These are phyloP conservation scores for Nansenia antarctica DNA, from an alignment of 2,113 vertebrate species.

Conservation along the genomic window DNA sequence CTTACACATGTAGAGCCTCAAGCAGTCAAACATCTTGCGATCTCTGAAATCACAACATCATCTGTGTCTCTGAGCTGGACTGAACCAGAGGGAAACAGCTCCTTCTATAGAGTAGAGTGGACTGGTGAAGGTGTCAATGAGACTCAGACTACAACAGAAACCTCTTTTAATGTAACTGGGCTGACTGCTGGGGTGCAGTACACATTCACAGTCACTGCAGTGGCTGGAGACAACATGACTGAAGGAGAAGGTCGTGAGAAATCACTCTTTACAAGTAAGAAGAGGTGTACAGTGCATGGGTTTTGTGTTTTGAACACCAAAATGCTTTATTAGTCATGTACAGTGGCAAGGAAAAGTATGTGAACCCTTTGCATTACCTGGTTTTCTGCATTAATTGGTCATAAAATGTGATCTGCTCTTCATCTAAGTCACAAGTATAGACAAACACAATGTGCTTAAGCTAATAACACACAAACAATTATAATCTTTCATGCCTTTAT, in stretches of 20 bases:
- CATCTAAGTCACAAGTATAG: no score
- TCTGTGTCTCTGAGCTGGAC: slow-evolving; percentile 18
- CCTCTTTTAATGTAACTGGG: neutral
- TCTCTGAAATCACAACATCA: neutral
- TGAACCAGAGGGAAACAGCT: slow-evolving; percentile 2
- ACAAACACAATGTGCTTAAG: no score
- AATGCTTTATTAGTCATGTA: no score
- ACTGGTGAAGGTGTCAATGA: neutral
- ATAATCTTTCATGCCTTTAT: no score
- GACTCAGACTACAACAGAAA: neutral
- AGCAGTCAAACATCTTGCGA: neutral
- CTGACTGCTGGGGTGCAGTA: slow-evolving; percentile 5
- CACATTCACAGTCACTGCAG: neutral
- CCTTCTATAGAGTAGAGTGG: slow-evolving; percentile 3
- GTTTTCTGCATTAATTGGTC: no score
- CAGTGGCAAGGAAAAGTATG: no score
- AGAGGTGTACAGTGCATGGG: no score
- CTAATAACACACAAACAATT: no score
- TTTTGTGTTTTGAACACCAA: no score
- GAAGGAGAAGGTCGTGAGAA: neutral
- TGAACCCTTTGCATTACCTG: no score
- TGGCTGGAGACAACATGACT: neutral
- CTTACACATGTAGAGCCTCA: neutral
- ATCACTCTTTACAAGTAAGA: slow-evolving; percentile 19
- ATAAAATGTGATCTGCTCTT: no score